These are phyloP conservation scores for Pipistrellus nathusii DNA, from an alignment of 2,797 vertebrate genomes.

Conservation along the genomic window DNA sequence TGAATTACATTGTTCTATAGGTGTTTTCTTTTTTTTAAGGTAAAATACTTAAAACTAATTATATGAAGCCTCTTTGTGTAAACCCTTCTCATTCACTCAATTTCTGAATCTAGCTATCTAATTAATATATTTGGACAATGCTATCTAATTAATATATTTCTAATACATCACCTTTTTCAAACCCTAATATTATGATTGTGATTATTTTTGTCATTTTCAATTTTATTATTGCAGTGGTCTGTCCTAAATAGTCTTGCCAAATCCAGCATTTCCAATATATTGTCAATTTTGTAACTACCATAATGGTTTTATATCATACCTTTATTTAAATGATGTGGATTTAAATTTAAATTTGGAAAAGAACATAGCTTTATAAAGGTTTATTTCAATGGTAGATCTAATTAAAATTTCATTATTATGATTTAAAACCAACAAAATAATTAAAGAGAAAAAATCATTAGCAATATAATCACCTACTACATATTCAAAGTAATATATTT, in stretches of 20 bases:
- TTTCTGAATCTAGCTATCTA: not conserved
- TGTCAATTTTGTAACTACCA: not conserved
- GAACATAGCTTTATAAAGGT: not conserved
- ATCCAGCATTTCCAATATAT: not conserved
- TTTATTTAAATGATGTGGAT: not conserved
- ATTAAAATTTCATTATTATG: conserved; percentile 5
- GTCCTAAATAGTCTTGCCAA: not conserved
- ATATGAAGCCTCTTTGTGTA: not conserved
- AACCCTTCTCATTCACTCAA: not conserved
- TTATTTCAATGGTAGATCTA: not conserved
- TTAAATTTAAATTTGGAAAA: not conserved
- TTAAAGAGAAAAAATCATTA: not conserved
- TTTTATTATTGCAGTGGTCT: not conserved
- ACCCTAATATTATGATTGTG: not conserved
- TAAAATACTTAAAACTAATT: not conserved
- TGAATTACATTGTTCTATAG: not conserved
- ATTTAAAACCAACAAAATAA: not conserved
- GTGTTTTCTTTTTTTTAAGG: not conserved
- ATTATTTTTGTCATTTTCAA: not conserved
- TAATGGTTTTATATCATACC: not conserved
- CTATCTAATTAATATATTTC: conserved; percentile 10
- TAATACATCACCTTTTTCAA: not conserved
- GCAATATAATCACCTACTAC: not conserved
- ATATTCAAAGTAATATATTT: not conserved
- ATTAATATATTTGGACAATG: not conserved